These are phyloP conservation scores for Grus americana DNA, from an alignment of 2,113 vertebrate species.

Conservation along the genomic window DNA sequence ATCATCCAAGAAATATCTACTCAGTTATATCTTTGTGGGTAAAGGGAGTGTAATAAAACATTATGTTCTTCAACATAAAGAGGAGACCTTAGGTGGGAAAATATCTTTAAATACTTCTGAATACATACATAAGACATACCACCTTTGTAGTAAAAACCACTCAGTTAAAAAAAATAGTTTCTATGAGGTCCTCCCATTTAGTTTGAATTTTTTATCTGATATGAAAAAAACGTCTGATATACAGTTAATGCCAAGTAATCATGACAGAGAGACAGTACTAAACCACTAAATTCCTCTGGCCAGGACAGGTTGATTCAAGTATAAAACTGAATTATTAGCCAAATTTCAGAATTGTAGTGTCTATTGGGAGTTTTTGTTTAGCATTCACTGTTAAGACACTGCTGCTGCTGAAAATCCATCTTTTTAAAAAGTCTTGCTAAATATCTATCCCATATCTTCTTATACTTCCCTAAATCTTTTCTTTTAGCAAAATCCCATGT, in stretches of 20 bases:
- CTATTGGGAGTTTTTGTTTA: neutral
- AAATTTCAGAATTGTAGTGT: neutral
- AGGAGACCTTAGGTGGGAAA: neutral
- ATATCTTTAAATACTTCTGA: neutral
- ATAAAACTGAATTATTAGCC: neutral
- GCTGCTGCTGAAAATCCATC: neutral
- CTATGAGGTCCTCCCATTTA: neutral
- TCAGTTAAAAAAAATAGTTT: conserved; percentile 33
- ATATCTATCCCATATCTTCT: neutral
- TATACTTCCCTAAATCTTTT: neutral
- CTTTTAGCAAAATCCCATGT: neutral
- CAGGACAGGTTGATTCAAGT: neutral
- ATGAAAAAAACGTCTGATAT: neutral
- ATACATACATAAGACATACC: neutral
- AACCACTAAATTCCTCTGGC: neutral
- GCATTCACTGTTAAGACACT: neutral
- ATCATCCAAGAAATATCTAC: conserved; percentile 11
- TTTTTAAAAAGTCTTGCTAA: neutral
- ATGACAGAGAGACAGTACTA: neutral
- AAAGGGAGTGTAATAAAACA: neutral
- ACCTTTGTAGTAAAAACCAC: neutral
- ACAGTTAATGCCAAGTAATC: neutral
- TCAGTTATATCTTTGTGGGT: neutral
- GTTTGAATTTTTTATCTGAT: conserved; percentile 1
- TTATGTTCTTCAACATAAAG: neutral